A percentile compares a stretch with the other conserved stretches of the same genome.
These are phyloP conservation scores for Lasioglossum leucozonium DNA, from an alignment of 2,888 invertebrate species.

Conservation along the genomic window DNA sequence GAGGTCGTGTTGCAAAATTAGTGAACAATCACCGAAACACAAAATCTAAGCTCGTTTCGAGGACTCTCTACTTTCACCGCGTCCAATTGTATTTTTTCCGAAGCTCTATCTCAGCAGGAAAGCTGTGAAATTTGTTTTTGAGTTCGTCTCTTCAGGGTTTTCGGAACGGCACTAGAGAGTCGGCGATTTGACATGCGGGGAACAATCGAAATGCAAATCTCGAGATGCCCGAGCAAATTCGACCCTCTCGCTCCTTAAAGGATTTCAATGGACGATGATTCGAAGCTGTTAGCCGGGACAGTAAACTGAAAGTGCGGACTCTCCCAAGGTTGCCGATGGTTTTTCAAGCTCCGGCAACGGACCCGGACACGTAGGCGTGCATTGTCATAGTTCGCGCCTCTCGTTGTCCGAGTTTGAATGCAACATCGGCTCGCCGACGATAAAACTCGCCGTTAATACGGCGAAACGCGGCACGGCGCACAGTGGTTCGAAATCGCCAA, in stretches of 20 bases:
- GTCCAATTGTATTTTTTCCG: neutral
- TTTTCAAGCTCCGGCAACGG: slow-evolving; percentile 49
- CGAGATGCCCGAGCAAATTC: neutral
- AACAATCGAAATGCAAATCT: neutral
- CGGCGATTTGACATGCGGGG: too few relatives aligned
- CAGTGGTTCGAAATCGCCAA: too few relatives aligned
- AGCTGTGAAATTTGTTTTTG: too few relatives aligned
- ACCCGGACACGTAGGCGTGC: slow-evolving; percentile 54
- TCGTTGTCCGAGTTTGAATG: slow-evolving; percentile 54
- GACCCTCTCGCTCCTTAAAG: slow-evolving; percentile 14
- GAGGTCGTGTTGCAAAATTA: neutral
- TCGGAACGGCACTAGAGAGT: too few relatives aligned
- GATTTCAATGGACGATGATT: slow-evolving; percentile 48
- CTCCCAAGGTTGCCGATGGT: slow-evolving; percentile 51
- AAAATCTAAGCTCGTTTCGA: neutral
- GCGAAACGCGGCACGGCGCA: neutral
- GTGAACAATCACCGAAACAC: neutral
- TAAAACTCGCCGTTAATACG: slow-evolving; percentile 54
- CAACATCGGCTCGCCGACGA: slow-evolving; percentile 46
- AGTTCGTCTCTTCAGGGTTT: too few relatives aligned
- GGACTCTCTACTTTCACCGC: neutral
- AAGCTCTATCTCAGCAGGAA: too few relatives aligned
- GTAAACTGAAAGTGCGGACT: slow-evolving; percentile 42
- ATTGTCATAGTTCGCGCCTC: slow-evolving; percentile 47
- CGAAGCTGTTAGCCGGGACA: slow-evolving; percentile 36